These are phyloP conservation scores for Euura lappo DNA, from an alignment of 1,140 invertebrate species.

Conservation along the genomic window DNA sequence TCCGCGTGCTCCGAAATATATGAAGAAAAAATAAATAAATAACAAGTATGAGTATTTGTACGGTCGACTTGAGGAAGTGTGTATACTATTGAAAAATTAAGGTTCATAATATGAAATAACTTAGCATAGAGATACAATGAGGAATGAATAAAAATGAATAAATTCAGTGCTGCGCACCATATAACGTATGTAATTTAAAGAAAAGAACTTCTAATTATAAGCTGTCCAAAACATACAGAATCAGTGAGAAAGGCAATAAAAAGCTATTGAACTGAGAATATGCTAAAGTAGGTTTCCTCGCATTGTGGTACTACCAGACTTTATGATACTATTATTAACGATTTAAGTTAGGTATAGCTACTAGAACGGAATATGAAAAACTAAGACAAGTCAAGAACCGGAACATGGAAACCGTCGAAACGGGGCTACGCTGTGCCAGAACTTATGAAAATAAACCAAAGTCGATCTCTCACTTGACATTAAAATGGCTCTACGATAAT, in stretches of 20 bases:
- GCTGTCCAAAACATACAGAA: constrained; percentile 42
- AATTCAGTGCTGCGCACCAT: constrained; percentile 9
- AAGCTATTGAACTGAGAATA: constrained; percentile 34
- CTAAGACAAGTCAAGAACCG: neutral
- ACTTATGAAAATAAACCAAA: neutral
- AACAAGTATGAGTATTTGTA: neutral
- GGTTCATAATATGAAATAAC: constrained; percentile 4
- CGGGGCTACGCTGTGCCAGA: neutral
- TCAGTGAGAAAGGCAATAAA: constrained; percentile 44
- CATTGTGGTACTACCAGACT: constrained; percentile 37
- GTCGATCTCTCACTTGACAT: constrained; percentile 22
- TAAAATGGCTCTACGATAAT: constrained; percentile 39
- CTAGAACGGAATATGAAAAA: constrained; percentile 6
- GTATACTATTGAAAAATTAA: constrained; percentile 3
- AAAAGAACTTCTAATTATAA: constrained; percentile 32
- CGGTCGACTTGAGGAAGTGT: neutral
- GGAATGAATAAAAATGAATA: neutral
- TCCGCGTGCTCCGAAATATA: neutral
- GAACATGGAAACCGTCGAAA: neutral
- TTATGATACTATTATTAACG: constrained; percentile 32
- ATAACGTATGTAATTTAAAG: constrained; percentile 13
- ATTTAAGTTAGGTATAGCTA: constrained; percentile 34
- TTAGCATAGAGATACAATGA: neutral
- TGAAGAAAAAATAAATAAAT: neutral
- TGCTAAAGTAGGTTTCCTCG: constrained; percentile 41